Base-by-base conservation (phyloP, 2,888 invertebrate species). In the Drosophila anomalipes region DNA sequence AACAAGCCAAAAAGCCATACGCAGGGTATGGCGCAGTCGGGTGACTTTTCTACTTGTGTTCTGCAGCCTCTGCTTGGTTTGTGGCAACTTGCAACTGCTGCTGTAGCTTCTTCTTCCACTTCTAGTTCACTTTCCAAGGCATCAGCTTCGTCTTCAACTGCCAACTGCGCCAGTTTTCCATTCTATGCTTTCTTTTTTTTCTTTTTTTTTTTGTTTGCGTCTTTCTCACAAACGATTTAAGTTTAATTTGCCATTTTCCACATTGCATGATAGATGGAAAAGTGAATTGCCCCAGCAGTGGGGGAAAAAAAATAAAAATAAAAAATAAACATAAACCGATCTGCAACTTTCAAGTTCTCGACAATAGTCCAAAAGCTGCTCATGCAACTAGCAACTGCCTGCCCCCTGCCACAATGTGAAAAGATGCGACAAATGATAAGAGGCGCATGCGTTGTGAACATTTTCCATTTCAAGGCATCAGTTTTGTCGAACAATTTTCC, bases 351-450 rank as follows among this genome's bases (percentile, higher is more conserved):
- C 79, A 39, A 65, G 70, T 82, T 74, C 80, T 79, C 44, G 26
- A 26, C 51, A 35, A 26, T 35, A 41, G 39, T 41, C 12, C 35
- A 16, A 14, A 16, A 14, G 14, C 35, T 0, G 10, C 32, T 0
- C 32, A 9, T 33, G 32, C 32, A 33, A 32, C 22, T 22, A 22
- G 22, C 32, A 6, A 30, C 56, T 22, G 1, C 26, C 52, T 10
- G 28, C 28, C 54, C 59, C 49, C 35, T 49, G 26, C 47, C 57
- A 4, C 32, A 14, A 4, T 35, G 41, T 57, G 39, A 59, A 53
- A 44, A 89, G 90, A 86, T 81, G 86, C 73, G 74, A 77, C 77
- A 81, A 83, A 81, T 90, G 90, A 86, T 86, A 86, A 90, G 73
- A 69, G 63, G 2, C 70, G 72, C 69, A 79, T 86, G 86, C 90